phyloP scores from a whole-genome alignment of 2,797 vertebrate species.

The Sciurus vulgaris region DNA sequence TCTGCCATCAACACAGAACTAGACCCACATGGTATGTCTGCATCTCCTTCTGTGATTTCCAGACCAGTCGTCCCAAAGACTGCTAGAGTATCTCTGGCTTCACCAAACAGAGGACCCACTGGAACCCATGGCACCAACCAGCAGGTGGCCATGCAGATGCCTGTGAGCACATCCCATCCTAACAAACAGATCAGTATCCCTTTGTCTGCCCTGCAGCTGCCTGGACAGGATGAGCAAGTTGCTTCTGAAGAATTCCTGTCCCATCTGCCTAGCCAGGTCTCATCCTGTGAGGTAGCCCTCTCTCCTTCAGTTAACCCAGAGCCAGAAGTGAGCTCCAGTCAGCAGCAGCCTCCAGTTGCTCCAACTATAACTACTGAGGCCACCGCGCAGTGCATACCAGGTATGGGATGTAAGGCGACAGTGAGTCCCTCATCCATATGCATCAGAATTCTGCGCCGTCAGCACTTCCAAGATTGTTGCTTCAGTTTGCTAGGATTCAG shows the following conservation, averaged over 20 bases:
- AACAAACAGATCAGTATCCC: slow-evolving; percentile 90
- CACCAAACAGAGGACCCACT: slow-evolving; percentile 84
- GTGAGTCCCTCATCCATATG: slow-evolving; percentile 25
- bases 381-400: slow-evolving; percentile 88
- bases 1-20: slow-evolving; percentile 82
- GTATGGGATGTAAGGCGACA: slow-evolving; percentile 86
- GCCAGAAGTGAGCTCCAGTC: slow-evolving; percentile 92
- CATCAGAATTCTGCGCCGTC: slow-evolving; percentile 55
- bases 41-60: slow-evolving; percentile 84
- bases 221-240: slow-evolving; percentile 89
- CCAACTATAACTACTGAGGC: slow-evolving; percentile 86
- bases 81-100: slow-evolving; percentile 84
- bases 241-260: slow-evolving; percentile 87
- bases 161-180: slow-evolving; percentile 89
- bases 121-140: slow-evolving; percentile 77
- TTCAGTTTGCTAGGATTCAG: slow-evolving; percentile 34
- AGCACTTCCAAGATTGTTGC: slow-evolving; percentile 2
- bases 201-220: slow-evolving; percentile 89
- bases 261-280: slow-evolving; percentile 83
- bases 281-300: slow-evolving; percentile 85
- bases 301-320: slow-evolving; percentile 89
- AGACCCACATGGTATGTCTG: slow-evolving; percentile 86
- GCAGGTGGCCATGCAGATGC: slow-evolving; percentile 87
- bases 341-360: slow-evolving; percentile 87
- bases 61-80: slow-evolving; percentile 85